Base-by-base conservation (phyloP, 1,140 invertebrate species). In the Diploscapter pachys region DNA sequence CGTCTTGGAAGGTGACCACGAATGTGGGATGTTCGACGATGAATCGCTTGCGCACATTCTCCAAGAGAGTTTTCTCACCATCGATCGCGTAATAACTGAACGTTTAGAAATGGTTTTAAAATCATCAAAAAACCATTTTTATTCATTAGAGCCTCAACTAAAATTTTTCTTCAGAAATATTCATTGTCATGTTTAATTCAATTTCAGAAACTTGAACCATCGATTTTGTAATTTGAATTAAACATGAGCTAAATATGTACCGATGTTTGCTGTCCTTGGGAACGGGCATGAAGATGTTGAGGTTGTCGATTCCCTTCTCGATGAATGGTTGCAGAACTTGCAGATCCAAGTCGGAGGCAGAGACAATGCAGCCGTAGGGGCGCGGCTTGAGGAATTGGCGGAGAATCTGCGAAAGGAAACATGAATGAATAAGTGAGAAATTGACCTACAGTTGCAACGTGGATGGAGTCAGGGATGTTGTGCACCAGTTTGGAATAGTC, bases 361-460 rank as follows among this genome's bases (percentile, higher is more conserved):
- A 79, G 6, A 79, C 77, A 51, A 79, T 71, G 55, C 71, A 73
- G 54, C 77, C 78, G 56, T 76, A 71, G 56, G 70, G 53, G 13
- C 75, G 68, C 3, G 78, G 78, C n/a, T 78, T 74, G 57, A 79
- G 59, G 62, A 79, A 79, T 54, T 79, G 78, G 48, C 73, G 72
- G 53, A 79, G 51, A 49, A 72, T 52, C 71, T 72, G 48, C 63
- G 65, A 61, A n/a, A 63, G 55, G 63, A 49, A 49, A 2, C 48
- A 9, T 11, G 9, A 65, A n/a, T 11, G 9, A 65, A 65, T 11
- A 11, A 13, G 9, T 11, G 63, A 49, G 63, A 9, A 48, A 2
- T 65, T 65, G 8, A 69, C 71, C 53, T 51, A 79, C 72, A 6
- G 78, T 79, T 9, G 54, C 3, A 4, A 79, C 53, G 3, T 65